A percentile compares a stretch with the other conserved stretches of the same genome.
Evolutionary conservation across 2,113 vertebrate genomes (phyloP).

Genomic region (Sapayoa aenigma): DNA sequence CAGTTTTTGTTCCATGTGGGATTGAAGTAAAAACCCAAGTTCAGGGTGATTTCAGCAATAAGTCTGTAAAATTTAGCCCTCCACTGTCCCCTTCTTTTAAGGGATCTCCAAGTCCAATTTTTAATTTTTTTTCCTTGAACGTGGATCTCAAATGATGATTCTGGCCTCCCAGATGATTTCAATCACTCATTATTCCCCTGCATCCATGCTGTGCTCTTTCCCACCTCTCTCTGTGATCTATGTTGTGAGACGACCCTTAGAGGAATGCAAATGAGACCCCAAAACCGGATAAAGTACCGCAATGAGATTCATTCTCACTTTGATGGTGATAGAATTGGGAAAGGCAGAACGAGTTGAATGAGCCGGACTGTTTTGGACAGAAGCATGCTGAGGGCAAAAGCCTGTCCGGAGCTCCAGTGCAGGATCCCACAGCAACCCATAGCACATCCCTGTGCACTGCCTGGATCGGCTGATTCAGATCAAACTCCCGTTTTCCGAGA

Average conservation of each 20-base stretch:
- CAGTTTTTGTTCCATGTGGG: neutral
- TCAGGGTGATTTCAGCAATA: neutral
- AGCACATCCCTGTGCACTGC: neutral
- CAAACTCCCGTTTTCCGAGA: neutral
- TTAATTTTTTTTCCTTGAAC: neutral
- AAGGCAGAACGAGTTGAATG: neutral
- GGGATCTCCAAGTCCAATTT: neutral
- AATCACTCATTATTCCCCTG: neutral
- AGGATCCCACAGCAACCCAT: neutral
- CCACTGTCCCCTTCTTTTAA: neutral
- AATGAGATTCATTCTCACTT: neutral
- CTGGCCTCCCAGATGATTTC: neutral
- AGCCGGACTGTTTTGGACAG: accelerated
- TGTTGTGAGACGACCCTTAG: neutral
- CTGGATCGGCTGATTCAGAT: neutral
- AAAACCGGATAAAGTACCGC: accelerated
- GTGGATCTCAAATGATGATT: neutral
- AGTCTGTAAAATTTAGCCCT: neutral
- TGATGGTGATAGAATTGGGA: neutral
- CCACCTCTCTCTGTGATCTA: accelerated
- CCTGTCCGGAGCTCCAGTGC: neutral
- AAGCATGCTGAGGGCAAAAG: neutral
- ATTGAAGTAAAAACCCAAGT: neutral
- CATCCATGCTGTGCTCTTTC: neutral
- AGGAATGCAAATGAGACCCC: neutral